Percentiles rank a stretch among this genome's conserved stretches.
These are phyloP conservation scores for Strigops habroptila DNA, from an alignment of 2,113 vertebrate species.

Conservation along the genomic window DNA sequence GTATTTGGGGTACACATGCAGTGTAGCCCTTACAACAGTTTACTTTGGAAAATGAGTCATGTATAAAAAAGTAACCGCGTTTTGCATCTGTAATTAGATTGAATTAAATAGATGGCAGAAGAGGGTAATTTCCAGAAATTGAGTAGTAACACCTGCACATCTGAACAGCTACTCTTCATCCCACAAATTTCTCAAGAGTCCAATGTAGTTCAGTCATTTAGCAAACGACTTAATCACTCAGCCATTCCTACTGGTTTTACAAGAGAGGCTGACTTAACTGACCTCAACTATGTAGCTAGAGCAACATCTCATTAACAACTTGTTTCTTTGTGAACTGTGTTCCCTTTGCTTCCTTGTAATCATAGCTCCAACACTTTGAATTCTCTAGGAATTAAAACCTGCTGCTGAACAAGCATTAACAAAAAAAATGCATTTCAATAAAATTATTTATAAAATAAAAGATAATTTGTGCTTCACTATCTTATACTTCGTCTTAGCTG, in stretches of 20 bases:
- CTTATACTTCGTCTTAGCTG: not conserved
- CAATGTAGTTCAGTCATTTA: slow-evolving; percentile 59
- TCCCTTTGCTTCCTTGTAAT: not conserved
- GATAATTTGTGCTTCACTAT: not conserved
- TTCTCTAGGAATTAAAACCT: not conserved
- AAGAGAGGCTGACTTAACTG: slow-evolving; percentile 21
- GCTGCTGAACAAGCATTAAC: not conserved
- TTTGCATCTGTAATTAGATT: slow-evolving; percentile 54
- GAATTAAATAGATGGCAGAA: slow-evolving; percentile 38
- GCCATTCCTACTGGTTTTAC: slow-evolving; percentile 55
- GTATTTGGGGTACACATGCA: not conserved
- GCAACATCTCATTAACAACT: slow-evolving; percentile 3
- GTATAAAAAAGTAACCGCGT: not conserved
- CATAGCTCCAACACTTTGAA: not conserved
- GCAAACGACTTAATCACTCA: slow-evolving; percentile 71
- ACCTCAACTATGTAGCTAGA: slow-evolving; percentile 2
- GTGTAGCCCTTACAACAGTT: not conserved
- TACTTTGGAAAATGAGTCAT: slow-evolving; percentile 27
- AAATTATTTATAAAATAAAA: not conserved
- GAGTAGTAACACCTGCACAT: slow-evolving; percentile 67
- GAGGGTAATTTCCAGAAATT: slow-evolving; percentile 55
- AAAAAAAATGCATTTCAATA: not conserved
- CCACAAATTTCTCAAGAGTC: slow-evolving; percentile 62
- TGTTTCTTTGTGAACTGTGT: not conserved
- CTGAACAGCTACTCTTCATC: slow-evolving; percentile 44